Conservation (phyloP, 1,140 invertebrate species). For the Lutraria rhynchaena region DNA sequence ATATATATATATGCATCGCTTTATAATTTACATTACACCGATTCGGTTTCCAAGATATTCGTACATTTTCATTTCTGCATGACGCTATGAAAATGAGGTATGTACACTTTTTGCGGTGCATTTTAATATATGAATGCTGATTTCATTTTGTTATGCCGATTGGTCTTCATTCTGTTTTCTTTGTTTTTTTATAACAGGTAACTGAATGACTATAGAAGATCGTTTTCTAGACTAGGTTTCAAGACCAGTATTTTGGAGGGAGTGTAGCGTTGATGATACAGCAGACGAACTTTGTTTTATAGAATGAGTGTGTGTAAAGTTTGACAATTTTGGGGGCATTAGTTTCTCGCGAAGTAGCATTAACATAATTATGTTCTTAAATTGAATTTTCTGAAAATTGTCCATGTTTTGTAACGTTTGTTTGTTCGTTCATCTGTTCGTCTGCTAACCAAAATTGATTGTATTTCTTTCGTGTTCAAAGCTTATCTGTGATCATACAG, state of each 20-base stretch:
- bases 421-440: background rate
- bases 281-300: constrained; percentile 8
- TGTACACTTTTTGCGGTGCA: constrained; percentile 7
- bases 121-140: constrained; percentile 7
- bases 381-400: too few relatives aligned
- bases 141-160: background rate
- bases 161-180: constrained; percentile 2
- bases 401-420: too few relatives aligned
- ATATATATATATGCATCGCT: too few relatives aligned
- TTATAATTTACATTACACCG: too few relatives aligned
- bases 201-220: constrained; percentile 26
- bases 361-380: too few relatives aligned
- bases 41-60: too few relatives aligned
- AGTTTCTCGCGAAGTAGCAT: too few relatives aligned
- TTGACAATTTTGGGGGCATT: too few relatives aligned
- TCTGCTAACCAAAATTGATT: background rate
- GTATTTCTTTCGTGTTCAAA: background rate
- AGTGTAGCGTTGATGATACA: background rate
- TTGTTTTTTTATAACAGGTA: constrained; percentile 41
- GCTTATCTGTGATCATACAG: constrained; percentile 38
- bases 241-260: constrained; percentile 2
- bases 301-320: background rate
- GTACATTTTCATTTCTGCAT: background rate
- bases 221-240: constrained; percentile 7
- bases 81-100: background rate